phyloP scores from a whole-genome alignment of 2,113 vertebrate genomes.

The Candoia aspera region DNA sequence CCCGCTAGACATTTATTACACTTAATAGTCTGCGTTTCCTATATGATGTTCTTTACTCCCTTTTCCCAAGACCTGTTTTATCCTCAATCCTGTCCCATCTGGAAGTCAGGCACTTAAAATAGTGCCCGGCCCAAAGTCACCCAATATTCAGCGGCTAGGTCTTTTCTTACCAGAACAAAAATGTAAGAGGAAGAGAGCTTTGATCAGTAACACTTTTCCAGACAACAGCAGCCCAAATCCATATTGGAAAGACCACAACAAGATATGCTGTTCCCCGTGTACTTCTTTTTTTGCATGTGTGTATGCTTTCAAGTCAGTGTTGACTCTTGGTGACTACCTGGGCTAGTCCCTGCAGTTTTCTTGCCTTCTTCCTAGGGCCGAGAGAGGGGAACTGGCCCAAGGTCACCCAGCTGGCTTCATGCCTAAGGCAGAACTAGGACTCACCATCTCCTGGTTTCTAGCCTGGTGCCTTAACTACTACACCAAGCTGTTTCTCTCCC shows the following conservation, averaged over 20 bases:
- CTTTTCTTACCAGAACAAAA: background rate
- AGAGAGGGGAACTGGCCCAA: too few relatives aligned
- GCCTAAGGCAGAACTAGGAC: background rate
- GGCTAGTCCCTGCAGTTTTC: background rate
- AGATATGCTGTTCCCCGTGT: background rate
- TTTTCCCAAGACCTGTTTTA: background rate
- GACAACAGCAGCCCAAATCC: background rate
- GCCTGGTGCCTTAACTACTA: background rate
- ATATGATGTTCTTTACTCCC: background rate
- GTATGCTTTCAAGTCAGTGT: background rate
- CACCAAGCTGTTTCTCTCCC: background rate
- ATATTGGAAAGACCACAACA: background rate
- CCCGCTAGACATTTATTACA: background rate
- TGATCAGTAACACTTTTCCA: background rate
- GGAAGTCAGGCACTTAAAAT: background rate
- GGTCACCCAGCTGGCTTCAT: background rate
- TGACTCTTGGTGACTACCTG: background rate
- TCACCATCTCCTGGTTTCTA: background rate
- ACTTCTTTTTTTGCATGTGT: background rate
- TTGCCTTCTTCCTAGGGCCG: background rate
- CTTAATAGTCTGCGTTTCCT: background rate
- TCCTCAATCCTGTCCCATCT: background rate
- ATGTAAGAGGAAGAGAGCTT: background rate
- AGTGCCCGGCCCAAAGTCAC: background rate
- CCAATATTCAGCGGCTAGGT: background rate